Conservation (phyloP, 2,888 invertebrate genomes). For the Cosmorhoe ocellata region DNA sequence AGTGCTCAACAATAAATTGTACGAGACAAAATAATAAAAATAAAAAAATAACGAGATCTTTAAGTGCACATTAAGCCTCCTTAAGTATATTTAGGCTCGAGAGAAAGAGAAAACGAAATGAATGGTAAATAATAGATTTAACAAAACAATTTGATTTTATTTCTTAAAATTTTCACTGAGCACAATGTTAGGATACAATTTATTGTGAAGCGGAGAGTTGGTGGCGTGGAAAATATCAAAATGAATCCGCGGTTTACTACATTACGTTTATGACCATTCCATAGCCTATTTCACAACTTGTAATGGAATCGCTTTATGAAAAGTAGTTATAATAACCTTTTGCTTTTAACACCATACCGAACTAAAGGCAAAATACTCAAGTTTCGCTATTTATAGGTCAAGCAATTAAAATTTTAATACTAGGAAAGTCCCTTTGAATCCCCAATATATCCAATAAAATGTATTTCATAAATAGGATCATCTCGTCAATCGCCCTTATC, state of each 20-base stretch:
- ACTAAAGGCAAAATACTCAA: too few species aligned
- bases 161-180: slow-evolving; percentile 28
- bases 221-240: slow-evolving; percentile 31
- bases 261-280: slow-evolving; percentile 18
- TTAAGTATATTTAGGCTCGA: slow-evolving; percentile 8
- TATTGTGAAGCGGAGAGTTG: slow-evolving; percentile 26
- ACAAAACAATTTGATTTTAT: slow-evolving; percentile 27
- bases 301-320: background rate
- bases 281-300: slow-evolving; percentile 15
- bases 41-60: slow-evolving; percentile 1
- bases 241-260: slow-evolving; percentile 23
- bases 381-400: too few species aligned
- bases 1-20: slow-evolving; percentile 9
- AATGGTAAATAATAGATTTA: slow-evolving; percentile 18
- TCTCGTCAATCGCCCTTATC: slow-evolving; percentile 23
- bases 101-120: slow-evolving; percentile 11
- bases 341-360: too few species aligned
- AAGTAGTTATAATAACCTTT: background rate
- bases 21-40: slow-evolving; percentile 3
- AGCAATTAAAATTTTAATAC: background rate
- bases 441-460: slow-evolving; percentile 6
- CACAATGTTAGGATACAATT: slow-evolving; percentile 33
- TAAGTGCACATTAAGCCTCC: slow-evolving; percentile 10
- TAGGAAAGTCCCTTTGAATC: slow-evolving; percentile 2
- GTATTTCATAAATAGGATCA: slow-evolving; percentile 18